These are phyloP conservation scores for Sinodicranocentrus sp. DNA, from an alignment of 2,888 invertebrate genomes.

Conservation along the genomic window DNA sequence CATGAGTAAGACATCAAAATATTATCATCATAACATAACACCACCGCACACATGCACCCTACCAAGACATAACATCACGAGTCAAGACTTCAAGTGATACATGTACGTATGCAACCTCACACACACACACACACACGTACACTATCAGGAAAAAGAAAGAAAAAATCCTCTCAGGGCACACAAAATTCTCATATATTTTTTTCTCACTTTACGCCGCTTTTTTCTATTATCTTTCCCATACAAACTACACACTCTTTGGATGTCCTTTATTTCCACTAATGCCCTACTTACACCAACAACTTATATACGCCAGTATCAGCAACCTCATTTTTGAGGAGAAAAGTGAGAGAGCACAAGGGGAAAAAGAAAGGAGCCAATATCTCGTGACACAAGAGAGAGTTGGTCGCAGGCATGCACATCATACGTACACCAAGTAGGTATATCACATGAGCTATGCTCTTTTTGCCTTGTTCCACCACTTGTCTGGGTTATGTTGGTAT, in stretches of 20 bases:
- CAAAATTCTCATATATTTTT: no score
- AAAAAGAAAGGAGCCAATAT: constrained; percentile 34
- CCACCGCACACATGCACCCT: constrained; percentile 14
- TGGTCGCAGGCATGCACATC: no score
- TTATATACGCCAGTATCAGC: constrained; percentile 19
- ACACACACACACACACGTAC: no score
- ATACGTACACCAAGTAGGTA: neutral
- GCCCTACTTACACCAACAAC: constrained; percentile 50
- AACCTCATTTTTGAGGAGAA: neutral
- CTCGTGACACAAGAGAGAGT: constrained; percentile 29
- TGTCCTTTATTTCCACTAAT: constrained; percentile 61
- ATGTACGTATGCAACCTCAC: no score
- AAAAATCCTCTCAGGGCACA: neutral
- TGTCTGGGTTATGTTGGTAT: constrained; percentile 30
- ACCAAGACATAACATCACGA: no score
- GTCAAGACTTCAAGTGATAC: no score
- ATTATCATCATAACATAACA: constrained; percentile 59
- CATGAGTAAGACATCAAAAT: constrained; percentile 58
- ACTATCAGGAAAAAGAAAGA: neutral
- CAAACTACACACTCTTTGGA: constrained; percentile 30
- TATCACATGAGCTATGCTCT: neutral
- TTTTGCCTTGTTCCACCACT: neutral
- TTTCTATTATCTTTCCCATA: constrained; percentile 19
- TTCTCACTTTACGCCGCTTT: neutral
- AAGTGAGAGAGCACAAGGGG: neutral